Evolutionary conservation across 2,113 vertebrate species (phyloP).

Genomic region (Cheirogaleus medius): DNA sequence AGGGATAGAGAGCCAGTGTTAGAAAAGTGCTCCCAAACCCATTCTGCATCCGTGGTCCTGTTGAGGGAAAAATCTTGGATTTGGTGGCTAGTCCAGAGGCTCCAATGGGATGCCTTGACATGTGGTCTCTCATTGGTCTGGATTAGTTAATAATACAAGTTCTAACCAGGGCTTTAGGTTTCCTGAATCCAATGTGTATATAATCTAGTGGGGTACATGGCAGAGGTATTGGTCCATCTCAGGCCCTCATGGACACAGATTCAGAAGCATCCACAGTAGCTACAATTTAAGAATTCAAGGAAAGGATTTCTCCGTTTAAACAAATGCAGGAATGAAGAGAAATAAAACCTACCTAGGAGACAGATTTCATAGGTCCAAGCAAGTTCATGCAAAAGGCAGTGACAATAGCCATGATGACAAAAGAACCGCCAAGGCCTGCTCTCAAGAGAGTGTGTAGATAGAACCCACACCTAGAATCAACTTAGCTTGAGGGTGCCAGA

Average conservation of each 20-base stretch:
- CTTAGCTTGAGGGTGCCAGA: not conserved
- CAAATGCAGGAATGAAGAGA: not conserved
- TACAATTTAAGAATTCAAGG: not conserved
- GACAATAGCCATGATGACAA: not conserved
- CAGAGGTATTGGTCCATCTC: not conserved
- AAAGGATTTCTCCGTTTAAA: not conserved
- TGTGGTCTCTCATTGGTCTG: not conserved
- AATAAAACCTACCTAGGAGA: not conserved
- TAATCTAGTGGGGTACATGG: not conserved
- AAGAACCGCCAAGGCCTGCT: rapidly evolving
- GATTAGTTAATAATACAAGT: not conserved
- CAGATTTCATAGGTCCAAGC: not conserved
- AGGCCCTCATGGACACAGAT: not conserved
- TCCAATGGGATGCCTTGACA: not conserved
- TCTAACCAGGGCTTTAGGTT: not conserved
- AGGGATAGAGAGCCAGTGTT: not conserved
- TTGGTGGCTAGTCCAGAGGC: not conserved
- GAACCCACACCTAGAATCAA: not conserved
- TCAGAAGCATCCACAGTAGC: not conserved
- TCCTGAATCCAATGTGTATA: not conserved
- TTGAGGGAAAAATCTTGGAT: not conserved
- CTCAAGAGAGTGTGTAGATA: rapidly evolving
- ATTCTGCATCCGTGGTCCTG: not conserved
- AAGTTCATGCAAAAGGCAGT: not conserved
- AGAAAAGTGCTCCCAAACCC: not conserved